phyloP scores from a whole-genome alignment of 2,888 invertebrate genomes.

The Drosophila mimetica region DNA sequence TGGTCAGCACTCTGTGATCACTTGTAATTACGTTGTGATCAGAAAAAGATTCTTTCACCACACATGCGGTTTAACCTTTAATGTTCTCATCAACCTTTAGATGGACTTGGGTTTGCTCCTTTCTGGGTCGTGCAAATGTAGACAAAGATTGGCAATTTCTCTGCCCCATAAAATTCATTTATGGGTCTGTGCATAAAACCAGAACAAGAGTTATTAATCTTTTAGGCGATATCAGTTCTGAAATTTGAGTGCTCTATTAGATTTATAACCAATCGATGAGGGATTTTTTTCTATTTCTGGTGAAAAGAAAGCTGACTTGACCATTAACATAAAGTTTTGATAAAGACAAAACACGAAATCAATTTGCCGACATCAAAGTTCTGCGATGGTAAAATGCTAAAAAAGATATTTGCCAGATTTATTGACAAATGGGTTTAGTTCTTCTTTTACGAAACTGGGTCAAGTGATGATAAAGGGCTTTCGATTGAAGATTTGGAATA shows the following conservation, averaged over 20 bases:
- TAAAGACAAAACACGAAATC: constrained; percentile 34
- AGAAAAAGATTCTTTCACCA: constrained; percentile 5
- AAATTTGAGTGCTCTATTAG: constrained; percentile 17
- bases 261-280: constrained; percentile 2
- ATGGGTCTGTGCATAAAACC: constrained; percentile 5
- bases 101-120: background rate
- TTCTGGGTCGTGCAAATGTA: constrained; percentile 6
- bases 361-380: constrained; percentile 15
- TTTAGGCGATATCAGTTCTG: constrained; percentile 3
- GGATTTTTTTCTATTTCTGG: constrained; percentile 4
- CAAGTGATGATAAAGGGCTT: constrained; percentile 56
- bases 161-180: constrained; percentile 1
- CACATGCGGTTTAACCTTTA: constrained; percentile 34
- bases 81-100: constrained; percentile 26
- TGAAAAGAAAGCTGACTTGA: constrained; percentile 65
- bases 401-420: constrained; percentile 33
- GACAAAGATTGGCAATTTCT: constrained; percentile 25
- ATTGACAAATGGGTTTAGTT: constrained; percentile 66
- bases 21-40: constrained; percentile 1
- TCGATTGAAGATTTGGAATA: constrained; percentile 2
- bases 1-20: constrained; percentile 20
- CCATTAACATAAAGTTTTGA: constrained; percentile 65
- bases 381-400: constrained; percentile 22
- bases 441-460: constrained; percentile 52
- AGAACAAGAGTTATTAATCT: constrained; percentile 57